These are phyloP conservation scores for Patella pellucida DNA, from an alignment of 2,888 invertebrate genomes.

Conservation along the genomic window DNA sequence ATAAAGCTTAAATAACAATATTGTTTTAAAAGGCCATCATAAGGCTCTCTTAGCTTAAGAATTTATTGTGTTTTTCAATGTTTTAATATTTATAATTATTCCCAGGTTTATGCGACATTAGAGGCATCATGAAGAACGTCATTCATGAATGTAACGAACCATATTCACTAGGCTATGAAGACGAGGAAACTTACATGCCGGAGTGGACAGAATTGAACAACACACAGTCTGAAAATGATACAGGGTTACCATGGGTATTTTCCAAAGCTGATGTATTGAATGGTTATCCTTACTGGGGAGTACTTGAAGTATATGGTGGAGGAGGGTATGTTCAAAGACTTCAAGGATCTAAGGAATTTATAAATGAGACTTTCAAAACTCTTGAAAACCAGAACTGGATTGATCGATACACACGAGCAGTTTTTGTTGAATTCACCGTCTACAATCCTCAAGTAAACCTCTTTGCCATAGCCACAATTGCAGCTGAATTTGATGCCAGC, in stretches of 20 bases:
- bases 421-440: slow-evolving; percentile 74
- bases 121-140: slow-evolving; percentile 38
- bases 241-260: slow-evolving; percentile 48
- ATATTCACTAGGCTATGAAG: slow-evolving; percentile 58
- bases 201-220: slow-evolving; percentile 53
- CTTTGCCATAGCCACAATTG: slow-evolving; percentile 64
- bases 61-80: background rate
- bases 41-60: background rate
- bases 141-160: slow-evolving; percentile 59
- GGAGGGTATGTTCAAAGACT: slow-evolving; percentile 73
- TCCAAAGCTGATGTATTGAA: slow-evolving; percentile 63
- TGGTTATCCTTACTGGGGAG: slow-evolving; percentile 71
- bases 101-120: slow-evolving; percentile 53
- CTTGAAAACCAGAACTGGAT: slow-evolving; percentile 72
- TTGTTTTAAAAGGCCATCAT: background rate
- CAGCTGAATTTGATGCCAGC: slow-evolving; percentile 65
- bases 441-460: slow-evolving; percentile 72
- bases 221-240: slow-evolving; percentile 29
- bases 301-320: slow-evolving; percentile 70
- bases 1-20: no score
- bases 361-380: slow-evolving; percentile 60
- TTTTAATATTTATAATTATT: background rate
- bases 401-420: slow-evolving; percentile 73
- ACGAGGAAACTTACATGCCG: slow-evolving; percentile 51
- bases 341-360: slow-evolving; percentile 53